Base-by-base conservation (phyloP, 2,888 invertebrate species). In the Celastrina argiolus region DNA sequence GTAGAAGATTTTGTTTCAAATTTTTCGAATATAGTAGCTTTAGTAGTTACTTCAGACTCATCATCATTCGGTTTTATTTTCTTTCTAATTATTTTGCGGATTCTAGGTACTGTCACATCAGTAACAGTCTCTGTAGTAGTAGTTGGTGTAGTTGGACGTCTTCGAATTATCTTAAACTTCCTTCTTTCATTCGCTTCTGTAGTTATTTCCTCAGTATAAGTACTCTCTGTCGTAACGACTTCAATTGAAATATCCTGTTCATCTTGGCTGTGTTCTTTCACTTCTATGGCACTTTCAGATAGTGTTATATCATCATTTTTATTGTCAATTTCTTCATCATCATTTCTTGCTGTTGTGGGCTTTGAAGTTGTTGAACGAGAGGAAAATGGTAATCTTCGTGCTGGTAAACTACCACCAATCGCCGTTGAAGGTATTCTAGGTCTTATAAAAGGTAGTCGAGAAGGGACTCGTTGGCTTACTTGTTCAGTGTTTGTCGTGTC, bases 261-360 rank as follows among this genome's bases (percentile, higher is more conserved):
- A 14, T 74, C 71, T 65, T 84, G 84, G 36, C 82, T 78, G n/a
- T 91, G 89, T 74, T 89, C 90, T 72, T 89, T 85, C 71, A 89
- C 90, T 75, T 82, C 88, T 68, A 90, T 87, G n/a, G 88, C 83
- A 77, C 85, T 88, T 78, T 91, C 92, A n/a, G 92, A 92, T 56
- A 91, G 75, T 66, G 81, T 79, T 69, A 91, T 91, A 69, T 89
- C 90, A 69, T 90, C 89, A 65, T 74, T 75, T 75, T 81, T 86
- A 18, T 75, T 82, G 67, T 90, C 87, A 36, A 76, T 70, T 69
- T 85, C 87, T 18, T 84, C 82, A 34, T 82, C 82, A 58, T 83
- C 81, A 34, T 74, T 76, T 66, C 78, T 36, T 45, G 68, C 6
- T 26, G 73, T 71, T 63, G 79, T 69, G 16, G 78, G 70, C 72